These are phyloP conservation scores for Indicator maculatus DNA, from an alignment of 2,113 vertebrate genomes.

Conservation along the genomic window DNA sequence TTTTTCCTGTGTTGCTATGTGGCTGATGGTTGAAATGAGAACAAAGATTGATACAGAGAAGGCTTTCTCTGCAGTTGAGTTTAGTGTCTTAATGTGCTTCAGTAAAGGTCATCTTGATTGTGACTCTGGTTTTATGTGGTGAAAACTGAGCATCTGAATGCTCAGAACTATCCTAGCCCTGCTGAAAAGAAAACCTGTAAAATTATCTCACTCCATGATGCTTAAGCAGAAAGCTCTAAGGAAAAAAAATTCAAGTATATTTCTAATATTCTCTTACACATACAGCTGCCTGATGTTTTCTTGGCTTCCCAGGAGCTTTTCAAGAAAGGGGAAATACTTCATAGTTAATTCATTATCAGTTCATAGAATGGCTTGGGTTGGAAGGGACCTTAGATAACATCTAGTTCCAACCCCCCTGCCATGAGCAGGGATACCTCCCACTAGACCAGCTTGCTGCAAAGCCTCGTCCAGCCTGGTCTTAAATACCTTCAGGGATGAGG, in stretches of 20 bases:
- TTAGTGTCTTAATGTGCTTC: not conserved
- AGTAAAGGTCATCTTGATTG: not conserved
- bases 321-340: not conserved
- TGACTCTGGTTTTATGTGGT: not conserved
- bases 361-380: too few species aligned
- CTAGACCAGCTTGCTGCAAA: too few species aligned
- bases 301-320: not conserved
- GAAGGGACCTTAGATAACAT: too few species aligned
- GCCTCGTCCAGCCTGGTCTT: too few species aligned
- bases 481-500: too few species aligned
- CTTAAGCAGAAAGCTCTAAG: not conserved
- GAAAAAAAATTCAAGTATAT: not conserved
- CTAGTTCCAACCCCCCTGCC: too few species aligned
- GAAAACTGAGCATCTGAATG: not conserved
- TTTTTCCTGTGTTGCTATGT: not conserved
- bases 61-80: not conserved
- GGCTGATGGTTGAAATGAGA: not conserved
- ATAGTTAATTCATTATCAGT: not conserved
- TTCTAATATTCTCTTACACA: not conserved
- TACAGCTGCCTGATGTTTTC: not conserved
- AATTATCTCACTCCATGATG: not conserved
- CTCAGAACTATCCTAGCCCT: not conserved
- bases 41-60: rapidly evolving
- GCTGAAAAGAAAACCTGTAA: not conserved
- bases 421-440: too few species aligned